Conservation (phyloP, 2,113 vertebrate genomes). For the Jacana jacana region DNA sequence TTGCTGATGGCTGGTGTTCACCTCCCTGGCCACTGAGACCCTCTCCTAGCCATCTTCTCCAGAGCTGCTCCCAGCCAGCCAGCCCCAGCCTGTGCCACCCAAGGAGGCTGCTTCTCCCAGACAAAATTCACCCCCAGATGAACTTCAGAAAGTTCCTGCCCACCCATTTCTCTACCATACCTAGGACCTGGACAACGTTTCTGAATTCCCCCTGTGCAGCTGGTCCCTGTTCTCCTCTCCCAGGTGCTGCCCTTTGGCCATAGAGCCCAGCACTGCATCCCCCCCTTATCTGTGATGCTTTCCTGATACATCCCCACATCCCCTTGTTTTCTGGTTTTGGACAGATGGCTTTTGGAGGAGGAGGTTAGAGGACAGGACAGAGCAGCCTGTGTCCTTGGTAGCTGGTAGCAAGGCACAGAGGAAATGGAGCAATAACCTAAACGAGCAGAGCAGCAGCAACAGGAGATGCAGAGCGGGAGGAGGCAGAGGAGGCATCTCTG, state of each 20-base stretch:
- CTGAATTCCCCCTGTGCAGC: neutral
- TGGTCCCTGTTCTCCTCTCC: neutral
- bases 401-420: neutral
- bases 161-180: neutral
- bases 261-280: neutral
- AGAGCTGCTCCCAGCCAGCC: neutral
- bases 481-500: neutral
- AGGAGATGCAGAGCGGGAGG: neutral
- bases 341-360: neutral
- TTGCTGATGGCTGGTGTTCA: neutral
- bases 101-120: neutral
- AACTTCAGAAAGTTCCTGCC: neutral
- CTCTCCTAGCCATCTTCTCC: neutral
- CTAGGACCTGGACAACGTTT: neutral
- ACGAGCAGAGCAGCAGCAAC: neutral
- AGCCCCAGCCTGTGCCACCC: neutral
- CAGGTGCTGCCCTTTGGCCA: neutral
- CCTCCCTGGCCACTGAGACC: neutral
- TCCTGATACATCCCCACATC: neutral
- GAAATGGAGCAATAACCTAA: neutral
- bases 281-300: neutral
- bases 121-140: neutral
- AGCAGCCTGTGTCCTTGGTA: neutral
- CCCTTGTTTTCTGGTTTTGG: neutral
- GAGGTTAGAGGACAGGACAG: neutral